Percentiles rank a stretch among this genome's conserved stretches.
phyloP scores from a whole-genome alignment of 2,113 vertebrate genomes.

The Mesocricetus auratus region DNA sequence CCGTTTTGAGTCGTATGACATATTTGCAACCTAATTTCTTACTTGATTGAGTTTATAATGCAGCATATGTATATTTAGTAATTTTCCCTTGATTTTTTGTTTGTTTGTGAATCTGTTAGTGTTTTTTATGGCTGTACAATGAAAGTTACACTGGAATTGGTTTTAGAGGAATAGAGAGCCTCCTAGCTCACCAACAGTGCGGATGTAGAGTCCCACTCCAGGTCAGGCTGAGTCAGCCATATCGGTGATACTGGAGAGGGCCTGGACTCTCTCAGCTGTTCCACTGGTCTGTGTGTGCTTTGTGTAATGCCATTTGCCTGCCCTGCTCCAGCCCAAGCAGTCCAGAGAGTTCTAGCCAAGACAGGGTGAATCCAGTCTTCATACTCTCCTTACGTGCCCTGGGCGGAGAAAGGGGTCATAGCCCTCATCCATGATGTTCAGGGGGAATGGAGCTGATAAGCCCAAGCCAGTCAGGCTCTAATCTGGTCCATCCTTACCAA shows the following conservation, averaged over 20 bases:
- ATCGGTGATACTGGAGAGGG: neutral
- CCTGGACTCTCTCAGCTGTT: neutral
- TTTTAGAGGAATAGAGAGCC: neutral
- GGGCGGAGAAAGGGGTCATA: neutral
- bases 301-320: neutral
- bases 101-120: neutral
- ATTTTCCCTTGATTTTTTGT: neutral
- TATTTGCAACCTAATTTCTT: neutral
- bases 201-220: neutral
- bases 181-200: neutral
- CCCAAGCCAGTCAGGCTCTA: neutral
- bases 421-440: neutral
- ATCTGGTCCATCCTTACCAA: neutral
- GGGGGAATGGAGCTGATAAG: neutral
- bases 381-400: neutral
- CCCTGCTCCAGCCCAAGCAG: neutral
- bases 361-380: neutral
- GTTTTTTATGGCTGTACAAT: neutral
- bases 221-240: neutral
- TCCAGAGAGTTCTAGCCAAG: neutral
- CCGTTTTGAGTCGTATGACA: neutral
- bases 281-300: neutral
- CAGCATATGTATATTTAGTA: neutral
- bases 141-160: neutral
- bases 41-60: slow-evolving; percentile 1